Base-by-base conservation (phyloP, 2,888 invertebrate species). In the Argyresthia albistria region DNA sequence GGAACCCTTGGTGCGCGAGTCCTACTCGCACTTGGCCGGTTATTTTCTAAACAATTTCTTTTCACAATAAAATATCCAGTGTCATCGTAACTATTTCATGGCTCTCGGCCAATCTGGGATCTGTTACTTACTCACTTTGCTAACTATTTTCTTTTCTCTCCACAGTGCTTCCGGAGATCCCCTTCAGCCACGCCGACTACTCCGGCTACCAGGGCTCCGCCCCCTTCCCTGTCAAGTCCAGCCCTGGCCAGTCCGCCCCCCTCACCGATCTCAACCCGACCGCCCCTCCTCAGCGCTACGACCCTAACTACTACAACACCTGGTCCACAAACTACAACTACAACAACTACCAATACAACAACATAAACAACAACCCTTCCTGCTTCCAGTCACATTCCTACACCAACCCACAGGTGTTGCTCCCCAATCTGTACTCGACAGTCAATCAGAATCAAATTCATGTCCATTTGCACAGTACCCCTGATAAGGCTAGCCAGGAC, bases 361-460 rank as follows among this genome's bases (percentile, higher is more conserved):
- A 90, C 58, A 81, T 88, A 8, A 89, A 88, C 67, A 89, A 87
- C 66, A 89, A 89, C 59, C 77, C 86, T 15, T 70, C 84, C 11
- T 88, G 88, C 58, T 60, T 88, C 50, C 88, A 88, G 57, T 77
- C 88, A 8, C 91, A 91, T 63, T 88, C 91, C 58, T 90, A 89
- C 60, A 89, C 92, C 0, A 83, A 83, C 52, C 89, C 92, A 1
- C 90, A 91, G 54, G 92, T 95, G 91, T 91, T 95, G 15, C 89
- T 95, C 0, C 95, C 95, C 0, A 93, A 94, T 65, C 82, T 95
- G 0, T 93, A 94, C 73, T 94, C 95, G 45, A 95, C 95, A 25
- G 94, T 95, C 52, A 95, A 95, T 71, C 95, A 95, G 76, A 95
- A 95, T 74, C 94, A 95, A 86, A 95, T 95, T 56, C 95, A 95